Evolutionary conservation across 2,113 vertebrate genomes (phyloP).

Genomic region (Ifrita kowaldi): DNA sequence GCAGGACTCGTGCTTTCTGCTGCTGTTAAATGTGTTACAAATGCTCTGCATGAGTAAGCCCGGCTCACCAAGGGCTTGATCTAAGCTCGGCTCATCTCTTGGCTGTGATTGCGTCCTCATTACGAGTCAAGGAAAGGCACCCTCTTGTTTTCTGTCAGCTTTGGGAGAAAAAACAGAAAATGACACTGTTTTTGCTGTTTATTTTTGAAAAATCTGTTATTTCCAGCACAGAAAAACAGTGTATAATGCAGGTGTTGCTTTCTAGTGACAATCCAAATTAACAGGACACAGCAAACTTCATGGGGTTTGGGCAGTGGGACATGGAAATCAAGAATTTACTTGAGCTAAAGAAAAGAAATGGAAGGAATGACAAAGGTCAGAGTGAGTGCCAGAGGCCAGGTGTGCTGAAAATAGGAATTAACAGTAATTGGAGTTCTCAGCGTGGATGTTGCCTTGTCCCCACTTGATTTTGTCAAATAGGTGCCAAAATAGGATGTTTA

Average conservation of each 20-base stretch:
- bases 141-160: not conserved
- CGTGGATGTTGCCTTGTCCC: fast-evolving
- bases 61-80: not conserved
- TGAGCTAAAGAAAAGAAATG: not conserved
- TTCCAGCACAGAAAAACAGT: not conserved
- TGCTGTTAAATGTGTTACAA: not conserved
- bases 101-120: not conserved
- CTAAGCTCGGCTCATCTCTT: not conserved
- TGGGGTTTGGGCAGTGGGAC: not conserved
- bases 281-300: not conserved
- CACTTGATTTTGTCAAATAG: not conserved
- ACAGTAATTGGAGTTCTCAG: not conserved
- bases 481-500: not conserved
- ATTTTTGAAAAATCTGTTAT: not conserved
- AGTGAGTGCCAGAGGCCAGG: not conserved
- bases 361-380: not conserved
- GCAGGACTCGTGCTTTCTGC: not conserved
- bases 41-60: not conserved
- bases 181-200: not conserved
- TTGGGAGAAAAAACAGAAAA: not conserved
- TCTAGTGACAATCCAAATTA: not conserved
- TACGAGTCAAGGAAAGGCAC: not conserved
- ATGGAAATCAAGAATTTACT: not conserved
- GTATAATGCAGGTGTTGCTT: not conserved
- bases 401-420: not conserved